These are phyloP conservation scores for Sinonovacula constricta DNA, from an alignment of 1,140 invertebrate species.

Conservation along the genomic window DNA sequence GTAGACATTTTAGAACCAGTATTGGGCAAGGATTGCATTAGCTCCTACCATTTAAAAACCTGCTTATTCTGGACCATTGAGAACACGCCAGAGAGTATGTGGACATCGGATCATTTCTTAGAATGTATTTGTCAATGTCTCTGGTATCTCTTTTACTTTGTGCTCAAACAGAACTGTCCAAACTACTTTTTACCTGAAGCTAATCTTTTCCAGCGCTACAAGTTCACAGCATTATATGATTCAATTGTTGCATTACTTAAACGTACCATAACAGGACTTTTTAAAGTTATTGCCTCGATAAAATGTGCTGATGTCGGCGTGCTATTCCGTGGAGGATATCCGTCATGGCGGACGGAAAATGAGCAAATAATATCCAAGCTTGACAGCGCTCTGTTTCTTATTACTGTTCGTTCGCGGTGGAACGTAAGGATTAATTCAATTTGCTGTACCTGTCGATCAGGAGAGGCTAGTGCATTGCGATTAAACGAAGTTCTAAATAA, in stretches of 20 bases:
- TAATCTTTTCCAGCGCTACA: slow-evolving; percentile 19
- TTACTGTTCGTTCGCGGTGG: not conserved
- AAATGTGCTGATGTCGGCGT: not conserved
- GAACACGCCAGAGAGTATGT: not conserved
- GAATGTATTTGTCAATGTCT: slow-evolving; percentile 14
- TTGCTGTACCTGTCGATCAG: no score
- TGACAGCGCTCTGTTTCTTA: not conserved
- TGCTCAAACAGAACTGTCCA: not conserved
- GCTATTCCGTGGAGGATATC: not conserved
- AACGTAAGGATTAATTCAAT: no score
- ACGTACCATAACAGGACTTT: not conserved
- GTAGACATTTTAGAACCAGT: slow-evolving; percentile 9
- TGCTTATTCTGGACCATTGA: slow-evolving; percentile 19
- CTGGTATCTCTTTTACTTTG: not conserved
- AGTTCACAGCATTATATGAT: not conserved
- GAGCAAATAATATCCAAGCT: not conserved
- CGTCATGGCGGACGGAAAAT: not conserved
- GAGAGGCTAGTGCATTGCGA: no score
- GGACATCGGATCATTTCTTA: slow-evolving; percentile 16
- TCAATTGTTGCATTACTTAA: not conserved
- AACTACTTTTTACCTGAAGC: slow-evolving; percentile 17
- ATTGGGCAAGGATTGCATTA: not conserved
- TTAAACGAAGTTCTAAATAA: no score
- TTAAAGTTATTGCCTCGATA: not conserved
- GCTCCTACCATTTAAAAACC: slow-evolving; percentile 26